Evolutionary conservation across 2,113 vertebrate genomes (phyloP), one percentile per base, ranked within the genome.

Genomic region (Phyllopteryx taeniolatus): DNA sequence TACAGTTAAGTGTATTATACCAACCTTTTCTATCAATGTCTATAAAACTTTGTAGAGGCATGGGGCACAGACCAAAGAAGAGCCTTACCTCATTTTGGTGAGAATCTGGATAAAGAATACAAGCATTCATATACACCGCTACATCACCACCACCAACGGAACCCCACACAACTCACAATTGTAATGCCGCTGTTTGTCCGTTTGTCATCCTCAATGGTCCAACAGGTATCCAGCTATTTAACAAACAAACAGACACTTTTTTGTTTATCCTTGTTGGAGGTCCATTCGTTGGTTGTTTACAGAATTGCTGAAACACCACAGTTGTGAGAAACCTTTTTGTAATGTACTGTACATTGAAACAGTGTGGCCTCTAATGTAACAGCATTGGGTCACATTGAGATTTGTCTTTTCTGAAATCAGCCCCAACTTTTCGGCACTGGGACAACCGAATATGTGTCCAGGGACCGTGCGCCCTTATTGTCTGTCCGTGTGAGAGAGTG

Each of bases 321-420:
- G 8, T 44, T 44, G 43, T 44, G 43, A 9, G 10, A 5, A 9
- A 44, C 43, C 10, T 5, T 44, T 44, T 44, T 49, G 47, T 49
- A 3, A 15, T 60, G 27, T 12, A n/a, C 33, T 20, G 17, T 42
- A 39, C 8, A 20, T 19, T 61, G 6, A 19, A 61, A 61, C 59
- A 8, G 9, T 63, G n/a, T 64, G n/a, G 4, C 42, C 20, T 14
- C 62, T 44, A 2, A 63, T n/a, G 10, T 63, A n/a, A 79, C 79
- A 80, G 44, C 0, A 8, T 70, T 75, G 70, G 76, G 83, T 87
- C 82, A 87, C 79, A 83, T 76, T 83, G 80, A 81, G 64, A 72
- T 60, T 56, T 73, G 61, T 69, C 74, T 54, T 47, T 74, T 78
- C 59, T 70, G 74, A 79, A 73, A 78, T 79, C 76, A 72, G 17